phyloP scores from a whole-genome alignment of 2,113 vertebrate genomes.

The Scophthalmus maximus region DNA sequence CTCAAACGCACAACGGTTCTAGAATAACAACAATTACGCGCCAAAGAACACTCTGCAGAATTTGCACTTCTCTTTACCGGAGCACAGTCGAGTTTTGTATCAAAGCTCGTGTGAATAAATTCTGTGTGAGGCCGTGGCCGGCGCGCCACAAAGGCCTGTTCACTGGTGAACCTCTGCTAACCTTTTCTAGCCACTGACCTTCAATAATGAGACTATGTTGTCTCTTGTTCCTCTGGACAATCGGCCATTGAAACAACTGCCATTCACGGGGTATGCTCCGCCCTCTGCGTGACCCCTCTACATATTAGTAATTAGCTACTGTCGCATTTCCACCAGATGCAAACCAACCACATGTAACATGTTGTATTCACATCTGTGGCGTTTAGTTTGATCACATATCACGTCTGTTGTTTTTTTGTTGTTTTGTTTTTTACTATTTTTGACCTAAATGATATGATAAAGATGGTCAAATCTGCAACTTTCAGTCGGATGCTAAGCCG shows the following conservation, averaged over 20 bases:
- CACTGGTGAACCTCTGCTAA: conserved; percentile 80
- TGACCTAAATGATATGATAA: not conserved
- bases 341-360: conserved; percentile 52
- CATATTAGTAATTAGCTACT: conserved; percentile 72
- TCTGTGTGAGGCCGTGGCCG: conserved; percentile 55
- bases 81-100: conserved; percentile 60
- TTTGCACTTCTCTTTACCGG: conserved; percentile 62
- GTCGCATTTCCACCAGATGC: conserved; percentile 69
- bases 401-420: no score
- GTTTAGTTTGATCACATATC: conserved; percentile 21
- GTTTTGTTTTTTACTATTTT: no score
- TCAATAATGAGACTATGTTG: conserved; percentile 83
- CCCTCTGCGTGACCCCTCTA: conserved; percentile 71
- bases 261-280: conserved; percentile 71
- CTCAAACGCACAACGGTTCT: conserved; percentile 41
- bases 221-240: conserved; percentile 82
- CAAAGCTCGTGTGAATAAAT: conserved; percentile 69
- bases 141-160: conserved; percentile 71
- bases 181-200: conserved; percentile 80
- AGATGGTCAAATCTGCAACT: no score
- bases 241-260: conserved; percentile 81
- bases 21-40: conserved; percentile 55
- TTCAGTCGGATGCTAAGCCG: conserved; percentile 3
- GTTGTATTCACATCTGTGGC: conserved; percentile 32
- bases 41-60: conserved; percentile 50